Base-by-base conservation (phyloP, 2,888 invertebrate genomes). In the Lasioglossum lativentre region DNA sequence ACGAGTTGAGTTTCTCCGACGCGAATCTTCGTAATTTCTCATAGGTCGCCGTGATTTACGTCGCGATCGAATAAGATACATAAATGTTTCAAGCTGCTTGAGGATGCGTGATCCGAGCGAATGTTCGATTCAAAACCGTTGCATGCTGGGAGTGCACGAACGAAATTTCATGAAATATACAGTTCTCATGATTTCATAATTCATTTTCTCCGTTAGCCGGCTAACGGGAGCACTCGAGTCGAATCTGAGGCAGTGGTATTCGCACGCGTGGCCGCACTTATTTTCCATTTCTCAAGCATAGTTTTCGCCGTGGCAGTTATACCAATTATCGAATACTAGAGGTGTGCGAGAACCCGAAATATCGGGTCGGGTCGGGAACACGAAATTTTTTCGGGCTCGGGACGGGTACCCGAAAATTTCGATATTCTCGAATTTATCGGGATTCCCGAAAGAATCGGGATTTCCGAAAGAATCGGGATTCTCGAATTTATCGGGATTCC, bases 161-260 rank as follows among this genome's bases (percentile, higher is more conserved):
- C 34, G 5, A 38, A 68, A 23, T 68, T 38, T 66, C 66, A 66
- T 66, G 30, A 34, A 66, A 66, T 66, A 66, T 66, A 34, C 68
- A 14, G 23, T 68, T 68, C 38, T 34, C 34, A 23, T 23, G 68
- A 38, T n/a, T 34, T 68, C 68, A 40, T 68, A 19, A 66, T 66
- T 66, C 34, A 8, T 66, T 66, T 30, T 66, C n/a, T 34, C 66
- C 66, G 66, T 66, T 66, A 66, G 34, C 19, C 34, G 4, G 34
- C 66, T 66, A 66, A 66, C 66, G 66, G 66, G 34, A 30, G 66
- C 66, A 66, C 34, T 66, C 27, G 14, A 63, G 59, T 63, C 30
- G 30, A 30, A 63, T 63, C 59, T 30, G 27, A 63, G 59, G 30
- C 30, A 63, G 59, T 63, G 30, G 59, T 63, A 5, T 30, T 30